Percentiles rank a stretch among this genome's conserved stretches.
phyloP scores from a whole-genome alignment of 2,113 vertebrate species.

The Boleophthalmus pectinirostris region DNA sequence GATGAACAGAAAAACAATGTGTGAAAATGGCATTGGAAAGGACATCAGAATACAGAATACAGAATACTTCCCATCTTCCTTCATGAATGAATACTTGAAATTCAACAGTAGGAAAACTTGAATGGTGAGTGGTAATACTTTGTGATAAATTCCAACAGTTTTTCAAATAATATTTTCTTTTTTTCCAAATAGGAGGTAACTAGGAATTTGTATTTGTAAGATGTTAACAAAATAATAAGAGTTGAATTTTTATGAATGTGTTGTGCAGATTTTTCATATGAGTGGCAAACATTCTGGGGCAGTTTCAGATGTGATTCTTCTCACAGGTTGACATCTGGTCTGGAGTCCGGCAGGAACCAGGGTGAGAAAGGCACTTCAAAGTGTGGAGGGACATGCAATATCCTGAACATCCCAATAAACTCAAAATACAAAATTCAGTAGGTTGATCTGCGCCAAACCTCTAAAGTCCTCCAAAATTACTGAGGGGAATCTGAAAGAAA shows the following conservation, averaged over 20 bases:
- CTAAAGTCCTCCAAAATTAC: constrained; percentile 36
- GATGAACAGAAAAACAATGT: constrained; percentile 7
- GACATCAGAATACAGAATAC: neutral
- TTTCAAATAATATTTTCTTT: constrained; percentile 10
- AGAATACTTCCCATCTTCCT: no score
- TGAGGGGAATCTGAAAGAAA: constrained; percentile 51
- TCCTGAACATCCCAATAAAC: constrained; percentile 47
- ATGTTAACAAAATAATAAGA: no score
- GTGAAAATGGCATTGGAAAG: constrained; percentile 9
- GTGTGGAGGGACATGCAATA: constrained; percentile 56
- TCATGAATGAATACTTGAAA: constrained; percentile 12
- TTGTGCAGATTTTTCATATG: constrained; percentile 3
- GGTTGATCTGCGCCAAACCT: constrained; percentile 34
- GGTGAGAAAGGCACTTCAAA: constrained; percentile 66
- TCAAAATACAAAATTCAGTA: constrained; percentile 40
- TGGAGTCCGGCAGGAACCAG: constrained; percentile 44
- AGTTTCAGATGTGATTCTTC: constrained; percentile 9
- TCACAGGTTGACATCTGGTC: constrained; percentile 47
- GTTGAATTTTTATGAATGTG: neutral
- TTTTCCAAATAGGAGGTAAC: neutral
- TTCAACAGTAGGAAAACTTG: constrained; percentile 10
- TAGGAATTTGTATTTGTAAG: neutral
- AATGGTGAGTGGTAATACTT: constrained; percentile 12
- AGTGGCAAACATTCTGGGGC: constrained; percentile 17
- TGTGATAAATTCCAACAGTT: neutral